phyloP scores from a whole-genome alignment of 2,797 vertebrate genomes.

The Leptodactylus fallax region DNA sequence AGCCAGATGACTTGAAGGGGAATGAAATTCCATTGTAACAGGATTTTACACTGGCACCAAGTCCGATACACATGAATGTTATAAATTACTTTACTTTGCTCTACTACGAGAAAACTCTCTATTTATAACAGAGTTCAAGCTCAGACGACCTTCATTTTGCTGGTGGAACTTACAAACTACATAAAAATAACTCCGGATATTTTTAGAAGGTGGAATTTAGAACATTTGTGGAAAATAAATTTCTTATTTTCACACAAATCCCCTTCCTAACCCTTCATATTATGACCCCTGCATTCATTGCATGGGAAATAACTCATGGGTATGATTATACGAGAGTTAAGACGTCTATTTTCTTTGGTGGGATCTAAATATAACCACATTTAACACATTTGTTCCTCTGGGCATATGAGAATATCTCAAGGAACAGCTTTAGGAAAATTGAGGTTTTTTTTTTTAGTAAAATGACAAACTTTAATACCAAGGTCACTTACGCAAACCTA shows the following conservation, averaged over 20 bases:
- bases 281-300: conserved; percentile 40
- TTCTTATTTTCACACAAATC: conserved; percentile 37
- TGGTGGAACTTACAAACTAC: conserved; percentile 39
- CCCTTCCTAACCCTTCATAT: conserved; percentile 52
- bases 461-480: not conserved
- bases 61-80: not conserved
- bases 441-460: not conserved
- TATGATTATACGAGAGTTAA: conserved; percentile 30
- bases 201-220: conserved; percentile 58
- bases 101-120: not conserved
- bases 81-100: not conserved
- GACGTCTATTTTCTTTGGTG: conserved; percentile 30
- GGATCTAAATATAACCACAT: conserved; percentile 21
- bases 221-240: conserved; percentile 60
- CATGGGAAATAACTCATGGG: conserved; percentile 49
- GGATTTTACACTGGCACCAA: not conserved
- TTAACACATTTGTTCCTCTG: conserved; percentile 10
- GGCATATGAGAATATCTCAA: not conserved
- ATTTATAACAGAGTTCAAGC: conserved; percentile 40
- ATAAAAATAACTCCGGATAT: conserved; percentile 58
- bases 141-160: conserved; percentile 6
- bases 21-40: not conserved
- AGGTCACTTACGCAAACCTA: not conserved
- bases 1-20: not conserved
- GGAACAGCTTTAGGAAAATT: not conserved